Evolutionary conservation across 2,113 vertebrate species (phyloP), one percentile per base, ranked within the genome.

Genomic region (Dipodomys ordii): DNA sequence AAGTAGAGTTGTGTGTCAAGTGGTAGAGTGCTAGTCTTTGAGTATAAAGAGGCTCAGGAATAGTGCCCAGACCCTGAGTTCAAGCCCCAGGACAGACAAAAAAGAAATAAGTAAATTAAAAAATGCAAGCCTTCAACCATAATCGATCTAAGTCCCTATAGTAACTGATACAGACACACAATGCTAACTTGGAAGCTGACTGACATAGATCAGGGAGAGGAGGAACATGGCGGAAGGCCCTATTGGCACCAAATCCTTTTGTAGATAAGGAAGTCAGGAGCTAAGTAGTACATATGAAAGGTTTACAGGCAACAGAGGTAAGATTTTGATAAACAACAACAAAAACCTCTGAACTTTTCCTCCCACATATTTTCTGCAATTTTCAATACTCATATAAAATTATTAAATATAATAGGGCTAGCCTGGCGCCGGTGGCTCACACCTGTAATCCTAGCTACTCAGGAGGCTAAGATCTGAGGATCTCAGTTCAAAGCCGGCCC

Each of bases 61-160:
- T 12, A 49, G 49, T 49, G 49, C 49, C 49, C 49, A 49, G 49
- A 2, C 49, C 49, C 49, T 49, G 49, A 49, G 49, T 49, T 12
- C 49, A 49, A 49, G 49, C 49, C 8, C 49, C 49, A 49, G 49
- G 49, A 49, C 49, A 49, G 49, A 12, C 49, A 49, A 49, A 49
- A 12, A 49, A 9, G 12, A 49, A 49, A 49, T 12, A 49, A 49
- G 39, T 39, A 39, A 39, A 39, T 39, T 39, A 39, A 65, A 57
- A 93, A 83, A 95, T 6, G 72, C 57, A 93, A 83, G 12, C n/a
- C 88, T 57, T 91, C 91, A 94, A 77, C 60, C 35, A 86, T 62
- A 77, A 60, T 2, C 72, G 46, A 89, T 74, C 74, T 39, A 53
- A 90, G 60, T 74, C 6, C 2, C n/a, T 23, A 7, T 0, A 60